phyloP scores from a whole-genome alignment of 2,797 vertebrate genomes.

The Orestias chungarensis region DNA sequence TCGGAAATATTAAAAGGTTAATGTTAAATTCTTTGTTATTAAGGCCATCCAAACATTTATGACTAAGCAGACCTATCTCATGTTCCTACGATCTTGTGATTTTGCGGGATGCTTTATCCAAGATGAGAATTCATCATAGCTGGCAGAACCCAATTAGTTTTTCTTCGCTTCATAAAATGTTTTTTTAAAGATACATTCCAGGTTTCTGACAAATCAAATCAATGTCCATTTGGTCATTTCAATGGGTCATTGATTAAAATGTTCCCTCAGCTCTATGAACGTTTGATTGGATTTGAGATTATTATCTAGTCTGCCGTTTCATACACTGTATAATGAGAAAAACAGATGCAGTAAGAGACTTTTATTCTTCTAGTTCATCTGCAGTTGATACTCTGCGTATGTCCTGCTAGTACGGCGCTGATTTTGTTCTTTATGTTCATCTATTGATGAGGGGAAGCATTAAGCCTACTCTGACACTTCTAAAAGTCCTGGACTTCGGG shows the following conservation, averaged over 20 bases:
- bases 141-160: conserved; percentile 36
- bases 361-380: background rate
- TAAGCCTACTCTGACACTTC: background rate
- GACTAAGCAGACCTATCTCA: conserved; percentile 10
- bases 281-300: background rate
- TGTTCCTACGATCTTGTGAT: background rate
- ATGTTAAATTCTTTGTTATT: background rate
- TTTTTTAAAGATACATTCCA: conserved; percentile 38
- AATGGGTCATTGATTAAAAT: conserved; percentile 11
- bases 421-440: background rate
- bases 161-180: conserved; percentile 30
- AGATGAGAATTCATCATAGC: conserved; percentile 9
- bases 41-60: background rate
- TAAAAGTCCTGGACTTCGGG: background rate
- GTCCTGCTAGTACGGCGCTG: background rate
- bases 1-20: background rate
- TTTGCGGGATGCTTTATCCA: conserved; percentile 24
- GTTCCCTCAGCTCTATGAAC: conserved; percentile 12
- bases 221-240: conserved; percentile 21
- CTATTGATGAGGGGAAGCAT: background rate
- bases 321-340: background rate
- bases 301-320: conserved; percentile 2
- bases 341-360: background rate
- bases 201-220: conserved; percentile 33
- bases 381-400: background rate